phyloP scores from a whole-genome alignment of 2,797 vertebrate genomes.

The Phrynocephalus guinanensis region DNA sequence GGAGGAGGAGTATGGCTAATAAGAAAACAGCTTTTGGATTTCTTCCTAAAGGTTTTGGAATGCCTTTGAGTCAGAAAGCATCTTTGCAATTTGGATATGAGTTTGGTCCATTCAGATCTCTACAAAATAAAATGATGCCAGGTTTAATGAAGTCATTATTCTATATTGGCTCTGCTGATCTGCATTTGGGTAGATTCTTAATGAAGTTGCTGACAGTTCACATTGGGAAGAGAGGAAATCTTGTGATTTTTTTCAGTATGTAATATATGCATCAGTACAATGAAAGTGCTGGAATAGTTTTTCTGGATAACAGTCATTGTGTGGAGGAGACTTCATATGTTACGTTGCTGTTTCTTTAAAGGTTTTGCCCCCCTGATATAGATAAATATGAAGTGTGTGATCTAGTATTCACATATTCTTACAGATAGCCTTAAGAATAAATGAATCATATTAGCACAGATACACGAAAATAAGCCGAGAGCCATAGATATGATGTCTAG shows the following conservation, averaged over 20 bases:
- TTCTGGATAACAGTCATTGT: background rate
- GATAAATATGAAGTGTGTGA: background rate
- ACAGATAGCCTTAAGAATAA: background rate
- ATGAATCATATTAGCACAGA: background rate
- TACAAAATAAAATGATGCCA: background rate
- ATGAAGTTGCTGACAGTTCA: background rate
- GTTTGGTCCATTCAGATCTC: background rate
- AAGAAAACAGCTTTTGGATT: constrained; percentile 18
- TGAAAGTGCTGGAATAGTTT: background rate
- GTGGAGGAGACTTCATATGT: too few species aligned
- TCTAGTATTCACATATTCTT: background rate
- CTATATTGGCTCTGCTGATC: background rate
- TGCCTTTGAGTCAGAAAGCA: constrained; percentile 4
- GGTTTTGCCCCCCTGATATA: background rate
- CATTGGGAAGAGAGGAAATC: background rate
- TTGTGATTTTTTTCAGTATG: background rate
- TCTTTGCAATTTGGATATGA: background rate
- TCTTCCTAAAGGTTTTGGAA: background rate
- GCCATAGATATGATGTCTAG: background rate
- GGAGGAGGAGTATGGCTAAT: constrained; percentile 5
- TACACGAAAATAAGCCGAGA: background rate
- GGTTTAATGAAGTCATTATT: background rate
- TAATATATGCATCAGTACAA: background rate
- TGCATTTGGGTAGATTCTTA: background rate
- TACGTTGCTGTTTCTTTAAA: background rate